Conservation (phyloP, 2,797 vertebrate genomes). For the Limosa lapponica region DNA sequence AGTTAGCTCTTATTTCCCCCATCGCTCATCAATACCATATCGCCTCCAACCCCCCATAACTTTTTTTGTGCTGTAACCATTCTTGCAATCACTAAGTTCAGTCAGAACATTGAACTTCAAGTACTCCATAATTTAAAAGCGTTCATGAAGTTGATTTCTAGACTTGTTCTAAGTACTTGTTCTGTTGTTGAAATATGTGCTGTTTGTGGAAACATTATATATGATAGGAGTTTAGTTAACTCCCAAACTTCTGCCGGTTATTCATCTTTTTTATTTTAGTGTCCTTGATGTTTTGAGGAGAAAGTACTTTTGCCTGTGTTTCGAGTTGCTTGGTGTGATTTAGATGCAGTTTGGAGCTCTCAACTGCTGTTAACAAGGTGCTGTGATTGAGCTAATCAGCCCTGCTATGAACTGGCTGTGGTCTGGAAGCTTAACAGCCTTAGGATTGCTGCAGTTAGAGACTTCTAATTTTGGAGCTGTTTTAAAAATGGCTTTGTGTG, state of each 20-base stretch:
- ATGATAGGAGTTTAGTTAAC: background rate
- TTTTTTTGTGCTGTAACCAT: background rate
- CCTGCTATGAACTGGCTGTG: background rate
- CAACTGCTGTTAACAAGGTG: background rate
- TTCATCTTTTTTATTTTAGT: background rate
- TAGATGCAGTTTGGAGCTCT: background rate
- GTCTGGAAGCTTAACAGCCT: background rate
- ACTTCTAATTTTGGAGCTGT: background rate
- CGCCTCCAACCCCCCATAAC: background rate
- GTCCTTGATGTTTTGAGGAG: background rate
- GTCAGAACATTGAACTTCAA: background rate
- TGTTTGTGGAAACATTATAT: background rate
- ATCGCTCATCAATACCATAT: background rate
- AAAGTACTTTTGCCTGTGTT: background rate
- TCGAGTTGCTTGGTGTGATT: background rate
- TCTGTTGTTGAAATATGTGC: background rate
- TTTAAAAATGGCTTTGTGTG: background rate
- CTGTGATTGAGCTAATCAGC: conserved; percentile 31
- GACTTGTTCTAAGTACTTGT: background rate
- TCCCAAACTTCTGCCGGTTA: background rate
- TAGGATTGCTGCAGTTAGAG: background rate
- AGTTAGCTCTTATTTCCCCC: background rate
- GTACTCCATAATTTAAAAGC: background rate
- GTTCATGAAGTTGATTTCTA: background rate
- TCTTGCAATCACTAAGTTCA: background rate